Evolutionary conservation across 2,888 invertebrate genomes (phyloP).

Genomic region (Eupithecia pulchellata): DNA sequence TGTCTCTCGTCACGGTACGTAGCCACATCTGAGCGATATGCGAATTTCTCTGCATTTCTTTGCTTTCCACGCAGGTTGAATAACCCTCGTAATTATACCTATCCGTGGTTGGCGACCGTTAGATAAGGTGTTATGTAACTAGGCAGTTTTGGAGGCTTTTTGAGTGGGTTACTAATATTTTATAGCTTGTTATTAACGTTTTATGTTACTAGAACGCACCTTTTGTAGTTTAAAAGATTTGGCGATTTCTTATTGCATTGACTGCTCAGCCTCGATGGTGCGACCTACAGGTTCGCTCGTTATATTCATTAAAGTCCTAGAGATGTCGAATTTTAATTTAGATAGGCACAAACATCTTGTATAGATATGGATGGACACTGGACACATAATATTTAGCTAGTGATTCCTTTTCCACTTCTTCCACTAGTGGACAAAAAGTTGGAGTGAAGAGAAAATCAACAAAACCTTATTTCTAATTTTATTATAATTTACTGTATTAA

Average conservation of each 20-base stretch:
- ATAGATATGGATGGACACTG: too few species aligned
- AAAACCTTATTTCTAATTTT: too few species aligned
- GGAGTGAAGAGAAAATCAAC: too few species aligned
- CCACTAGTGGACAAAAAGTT: too few species aligned
- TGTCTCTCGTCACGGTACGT: constrained; percentile 58
- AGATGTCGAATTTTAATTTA: too few species aligned
- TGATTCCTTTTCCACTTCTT: too few species aligned
- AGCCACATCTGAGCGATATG: constrained; percentile 65
- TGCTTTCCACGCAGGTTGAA: constrained; percentile 78
- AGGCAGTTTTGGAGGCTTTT: constrained; percentile 14
- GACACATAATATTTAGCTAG: too few species aligned
- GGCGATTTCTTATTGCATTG: neutral
- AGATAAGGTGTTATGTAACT: constrained; percentile 19
- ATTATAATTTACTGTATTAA: too few species aligned
- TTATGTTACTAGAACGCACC: neutral
- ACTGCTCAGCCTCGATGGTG: too few species aligned
- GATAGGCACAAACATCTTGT: too few species aligned
- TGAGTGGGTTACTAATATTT: neutral
- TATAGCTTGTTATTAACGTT: neutral
- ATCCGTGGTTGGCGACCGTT: constrained; percentile 40
- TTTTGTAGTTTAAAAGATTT: neutral
- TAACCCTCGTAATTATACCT: constrained; percentile 73
- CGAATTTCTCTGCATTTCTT: constrained; percentile 81
- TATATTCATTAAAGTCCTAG: neutral
- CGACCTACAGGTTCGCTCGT: too few species aligned